Evolutionary conservation across 2,113 vertebrate species (phyloP).

Genomic region (Hystrix cristata): DNA sequence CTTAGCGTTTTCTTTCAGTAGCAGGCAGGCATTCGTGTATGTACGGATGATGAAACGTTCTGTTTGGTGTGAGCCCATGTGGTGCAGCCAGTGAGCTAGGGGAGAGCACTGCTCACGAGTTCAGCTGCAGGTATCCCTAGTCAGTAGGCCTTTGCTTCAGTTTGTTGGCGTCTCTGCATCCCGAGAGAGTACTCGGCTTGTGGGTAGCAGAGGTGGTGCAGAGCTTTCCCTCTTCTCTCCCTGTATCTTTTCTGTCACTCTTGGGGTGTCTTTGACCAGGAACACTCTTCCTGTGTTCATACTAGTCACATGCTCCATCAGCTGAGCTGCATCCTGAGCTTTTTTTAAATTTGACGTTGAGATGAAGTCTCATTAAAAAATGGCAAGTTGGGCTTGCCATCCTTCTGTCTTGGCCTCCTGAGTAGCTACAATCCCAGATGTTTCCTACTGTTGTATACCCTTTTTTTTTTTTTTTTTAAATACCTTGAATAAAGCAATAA

Average conservation of each 20-base stretch:
- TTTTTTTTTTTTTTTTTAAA: too few relatives aligned
- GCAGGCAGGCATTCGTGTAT: not conserved
- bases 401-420: not conserved
- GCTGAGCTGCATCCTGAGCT: not conserved
- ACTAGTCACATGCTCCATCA: not conserved
- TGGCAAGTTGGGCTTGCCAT: not conserved
- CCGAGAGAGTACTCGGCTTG: not conserved
- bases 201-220: not conserved
- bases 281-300: not conserved
- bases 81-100: not conserved
- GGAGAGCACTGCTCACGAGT: not conserved
- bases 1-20: not conserved
- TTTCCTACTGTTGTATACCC: not conserved
- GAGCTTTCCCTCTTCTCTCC: not conserved
- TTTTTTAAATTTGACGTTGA: not conserved
- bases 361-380: not conserved
- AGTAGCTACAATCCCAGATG: not conserved
- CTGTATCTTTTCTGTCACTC: not conserved
- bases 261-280: not conserved
- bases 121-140: not conserved
- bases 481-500: not conserved
- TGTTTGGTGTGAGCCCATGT: not conserved
- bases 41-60: not conserved
- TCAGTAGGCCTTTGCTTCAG: slow-evolving; percentile 13
- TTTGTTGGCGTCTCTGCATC: not conserved